Evolutionary conservation across 2,888 invertebrate genomes (phyloP), one percentile per base, ranked within the genome.

Genomic region (Drosophila koepferae): DNA sequence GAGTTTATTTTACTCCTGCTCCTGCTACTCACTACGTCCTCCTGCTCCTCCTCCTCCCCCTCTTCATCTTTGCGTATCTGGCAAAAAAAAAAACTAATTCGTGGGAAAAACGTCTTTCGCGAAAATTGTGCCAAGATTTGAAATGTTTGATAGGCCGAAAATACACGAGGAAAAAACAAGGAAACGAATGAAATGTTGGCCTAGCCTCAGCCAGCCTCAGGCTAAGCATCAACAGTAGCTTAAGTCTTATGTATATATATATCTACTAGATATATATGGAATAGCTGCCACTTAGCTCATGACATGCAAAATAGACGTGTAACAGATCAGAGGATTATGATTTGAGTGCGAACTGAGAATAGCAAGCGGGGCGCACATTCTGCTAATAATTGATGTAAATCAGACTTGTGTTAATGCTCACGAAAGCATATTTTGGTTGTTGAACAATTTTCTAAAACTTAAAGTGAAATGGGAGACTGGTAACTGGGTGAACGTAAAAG

Each of bases 41-140:
- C 18, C 14, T 46, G 2, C 20, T 44, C n/a, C 54, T 12, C 8
- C 7, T 16, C 10, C 5, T 5, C 40, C 10, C 6, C n/a, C 48
- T 34, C 23, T 10, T 54, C 38, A 12, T 41, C 6, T n/a, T 54
- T 44, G 20, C n/a, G 9, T 38, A 16, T 38, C 38, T 23, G 54
- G 14, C 54, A 41, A 41, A 55, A 55, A 54, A 18, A 46, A 28
- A 72, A 75, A 75, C 67, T 85, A 85, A 85, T 85, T 85, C 70
- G 66, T 72, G 66, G 62, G 31, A 62, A 64, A 62, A 86, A 63
- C 77, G 63, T 68, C 62, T 71, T 73, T 78, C 69, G 51, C 58
- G 46, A 81, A 81, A 77, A 83, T 70, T 78, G 64, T 74, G 53
- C 66, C 68, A 65, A 80, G 86, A 83, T 86, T 65, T 81, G 51